Conservation (phyloP, 2,797 vertebrate species). For the Catostomus latipinnis region DNA sequence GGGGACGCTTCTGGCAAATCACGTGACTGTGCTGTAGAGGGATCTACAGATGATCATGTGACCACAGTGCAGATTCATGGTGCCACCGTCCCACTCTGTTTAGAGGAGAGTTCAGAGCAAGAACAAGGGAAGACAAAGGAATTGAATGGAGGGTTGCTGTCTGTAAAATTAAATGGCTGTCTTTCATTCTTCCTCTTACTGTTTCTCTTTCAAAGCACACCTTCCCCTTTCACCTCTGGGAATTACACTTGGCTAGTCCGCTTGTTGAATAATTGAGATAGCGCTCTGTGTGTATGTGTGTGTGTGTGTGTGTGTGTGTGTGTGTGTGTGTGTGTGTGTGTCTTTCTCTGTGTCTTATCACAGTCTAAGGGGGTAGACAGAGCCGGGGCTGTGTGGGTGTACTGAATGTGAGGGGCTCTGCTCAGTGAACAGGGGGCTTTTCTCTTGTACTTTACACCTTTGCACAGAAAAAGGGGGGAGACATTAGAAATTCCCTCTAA, state of each 20-base stretch:
- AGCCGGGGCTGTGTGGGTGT: conserved; percentile 32
- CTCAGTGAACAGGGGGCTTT: conserved; percentile 34
- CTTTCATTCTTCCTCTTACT: background rate
- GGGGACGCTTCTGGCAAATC: conserved; percentile 60
- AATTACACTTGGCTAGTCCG: background rate
- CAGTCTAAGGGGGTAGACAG: background rate
- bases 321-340: no score
- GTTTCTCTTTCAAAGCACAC: background rate
- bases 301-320: background rate
- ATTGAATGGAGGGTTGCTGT: conserved; percentile 11
- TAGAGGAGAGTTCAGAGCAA: background rate
- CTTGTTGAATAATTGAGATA: conserved; percentile 39
- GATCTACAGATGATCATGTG: conserved; percentile 64
- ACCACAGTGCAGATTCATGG: conserved; percentile 58
- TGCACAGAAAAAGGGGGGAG: background rate
- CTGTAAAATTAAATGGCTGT: conserved; percentile 24
- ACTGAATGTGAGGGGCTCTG: conserved; percentile 20
- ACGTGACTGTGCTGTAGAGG: conserved; percentile 57
- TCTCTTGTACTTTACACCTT: conserved; percentile 45
- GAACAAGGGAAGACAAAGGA: background rate
- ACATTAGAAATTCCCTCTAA: conserved; percentile 20
- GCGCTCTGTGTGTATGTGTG: background rate
- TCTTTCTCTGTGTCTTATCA: conserved; percentile 5
- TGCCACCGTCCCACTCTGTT: conserved; percentile 7
- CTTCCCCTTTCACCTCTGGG: background rate